These are phyloP conservation scores for Zenarchopterus dispar DNA, from an alignment of 2,797 vertebrate species.

Conservation along the genomic window DNA sequence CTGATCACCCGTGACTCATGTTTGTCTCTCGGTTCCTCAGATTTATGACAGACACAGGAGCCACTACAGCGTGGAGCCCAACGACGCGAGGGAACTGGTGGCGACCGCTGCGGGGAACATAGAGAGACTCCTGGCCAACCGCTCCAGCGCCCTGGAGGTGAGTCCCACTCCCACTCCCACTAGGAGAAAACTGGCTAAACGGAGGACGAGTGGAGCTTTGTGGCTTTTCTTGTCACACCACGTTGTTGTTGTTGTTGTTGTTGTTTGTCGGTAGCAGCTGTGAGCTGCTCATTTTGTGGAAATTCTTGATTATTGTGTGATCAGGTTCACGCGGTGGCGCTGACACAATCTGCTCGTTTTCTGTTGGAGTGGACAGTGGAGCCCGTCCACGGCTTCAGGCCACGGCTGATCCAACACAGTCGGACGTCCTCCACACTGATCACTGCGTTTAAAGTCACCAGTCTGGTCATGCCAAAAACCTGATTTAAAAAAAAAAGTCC, in stretches of 20 bases:
- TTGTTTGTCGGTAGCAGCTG: background rate
- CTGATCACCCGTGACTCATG: conserved; percentile 15
- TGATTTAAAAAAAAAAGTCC: no score
- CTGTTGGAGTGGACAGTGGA: conserved; percentile 47
- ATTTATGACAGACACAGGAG: conserved; percentile 73
- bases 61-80: conserved; percentile 89
- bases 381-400: conserved; percentile 37
- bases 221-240: background rate
- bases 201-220: background rate
- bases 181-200: background rate
- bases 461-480: no score
- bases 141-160: conserved; percentile 91
- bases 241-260: no score
- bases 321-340: conserved; percentile 10
- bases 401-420: conserved; percentile 52
- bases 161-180: conserved; percentile 57
- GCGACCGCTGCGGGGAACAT: conserved; percentile 90
- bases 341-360: conserved; percentile 55
- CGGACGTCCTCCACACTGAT: conserved; percentile 59
- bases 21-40: conserved; percentile 56
- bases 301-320: background rate
- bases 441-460: conserved; percentile 48
- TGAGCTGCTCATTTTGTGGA: background rate
- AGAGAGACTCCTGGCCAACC: conserved; percentile 89
- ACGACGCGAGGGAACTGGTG: conserved; percentile 89